These are phyloP conservation scores for Rhagonycha lutea DNA, from an alignment of 2,888 invertebrate species.

Conservation along the genomic window DNA sequence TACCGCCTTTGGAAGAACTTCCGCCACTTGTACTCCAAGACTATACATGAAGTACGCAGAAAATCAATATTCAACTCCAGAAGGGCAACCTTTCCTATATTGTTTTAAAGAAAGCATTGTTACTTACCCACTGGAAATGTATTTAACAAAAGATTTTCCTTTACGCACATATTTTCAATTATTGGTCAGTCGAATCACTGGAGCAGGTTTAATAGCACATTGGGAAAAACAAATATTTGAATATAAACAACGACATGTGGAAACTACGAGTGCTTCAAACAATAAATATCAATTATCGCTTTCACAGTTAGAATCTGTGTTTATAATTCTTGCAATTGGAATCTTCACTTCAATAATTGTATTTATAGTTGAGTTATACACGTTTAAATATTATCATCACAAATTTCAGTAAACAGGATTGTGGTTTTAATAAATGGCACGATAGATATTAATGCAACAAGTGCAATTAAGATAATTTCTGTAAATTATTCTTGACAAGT, in stretches of 20 bases:
- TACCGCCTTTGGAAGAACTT: conserved; percentile 34
- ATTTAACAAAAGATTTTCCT: conserved; percentile 48
- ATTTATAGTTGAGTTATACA: conserved; percentile 20
- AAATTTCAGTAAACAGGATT: not conserved
- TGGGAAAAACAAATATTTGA: conserved; percentile 38
- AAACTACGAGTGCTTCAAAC: too few species aligned
- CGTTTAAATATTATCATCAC: not conserved
- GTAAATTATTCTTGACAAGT: too few species aligned
- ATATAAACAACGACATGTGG: not conserved
- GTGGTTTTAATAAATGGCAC: too few species aligned
- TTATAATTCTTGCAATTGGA: conserved; percentile 9
- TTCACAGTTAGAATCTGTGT: conserved; percentile 12
- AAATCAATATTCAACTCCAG: conserved; percentile 36
- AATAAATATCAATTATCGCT: not conserved
- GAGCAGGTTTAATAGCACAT: conserved; percentile 42
- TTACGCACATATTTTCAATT: conserved; percentile 39
- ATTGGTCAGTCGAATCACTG: conserved; percentile 41
- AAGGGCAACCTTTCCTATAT: conserved; percentile 36
- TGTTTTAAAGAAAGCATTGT: conserved; percentile 42
- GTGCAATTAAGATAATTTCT: too few species aligned
- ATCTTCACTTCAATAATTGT: conserved; percentile 8
- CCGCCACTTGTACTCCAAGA: conserved; percentile 41
- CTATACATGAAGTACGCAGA: conserved; percentile 42
- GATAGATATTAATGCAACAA: too few species aligned
- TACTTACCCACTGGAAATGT: conserved; percentile 46